phyloP scores from a whole-genome alignment of 1,140 invertebrate species.

The Berghia stephanieae region DNA sequence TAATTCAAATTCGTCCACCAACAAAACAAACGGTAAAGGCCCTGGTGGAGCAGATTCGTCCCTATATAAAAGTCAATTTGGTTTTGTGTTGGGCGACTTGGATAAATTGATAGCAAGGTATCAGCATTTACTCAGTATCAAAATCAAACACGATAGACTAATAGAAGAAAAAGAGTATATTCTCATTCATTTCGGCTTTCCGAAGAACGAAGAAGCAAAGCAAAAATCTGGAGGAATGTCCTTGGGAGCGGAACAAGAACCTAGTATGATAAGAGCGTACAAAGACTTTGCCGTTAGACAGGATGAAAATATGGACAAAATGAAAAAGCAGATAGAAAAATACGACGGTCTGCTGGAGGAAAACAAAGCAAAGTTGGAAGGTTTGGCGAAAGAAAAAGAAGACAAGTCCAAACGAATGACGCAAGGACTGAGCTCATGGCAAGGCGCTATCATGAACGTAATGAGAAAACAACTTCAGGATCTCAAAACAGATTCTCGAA shows the following conservation, averaged over 20 bases:
- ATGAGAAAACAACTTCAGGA: conserved; percentile 48
- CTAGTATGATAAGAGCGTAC: conserved; percentile 38
- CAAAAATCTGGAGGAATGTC: background rate
- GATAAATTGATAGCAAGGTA: conserved; percentile 40
- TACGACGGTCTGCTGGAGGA: conserved; percentile 33
- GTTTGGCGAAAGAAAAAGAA: conserved; percentile 27
- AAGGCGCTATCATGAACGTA: conserved; percentile 46
- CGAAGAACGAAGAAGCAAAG: background rate
- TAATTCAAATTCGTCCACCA: too few relatives aligned
- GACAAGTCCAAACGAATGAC: conserved; percentile 28
- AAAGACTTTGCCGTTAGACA: conserved; percentile 32
- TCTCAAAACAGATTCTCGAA: conserved; percentile 33
- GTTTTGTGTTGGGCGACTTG: conserved; percentile 37
- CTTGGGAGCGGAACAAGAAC: background rate
- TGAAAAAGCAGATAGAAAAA: conserved; percentile 35
- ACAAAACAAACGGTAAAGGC: conserved; percentile 28
- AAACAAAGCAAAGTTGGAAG: conserved; percentile 30
- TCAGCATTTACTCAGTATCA: conserved; percentile 30
- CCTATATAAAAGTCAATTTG: too few relatives aligned
- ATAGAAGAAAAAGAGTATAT: conserved; percentile 43
- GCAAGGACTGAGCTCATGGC: conserved; percentile 39
- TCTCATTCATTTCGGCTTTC: conserved; percentile 36
- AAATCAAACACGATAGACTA: conserved; percentile 35
- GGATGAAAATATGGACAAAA: conserved; percentile 34
- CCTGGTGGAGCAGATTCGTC: too few relatives aligned